Evolutionary conservation across 2,888 invertebrate genomes (phyloP).

Genomic region (Apodemia zela): DNA sequence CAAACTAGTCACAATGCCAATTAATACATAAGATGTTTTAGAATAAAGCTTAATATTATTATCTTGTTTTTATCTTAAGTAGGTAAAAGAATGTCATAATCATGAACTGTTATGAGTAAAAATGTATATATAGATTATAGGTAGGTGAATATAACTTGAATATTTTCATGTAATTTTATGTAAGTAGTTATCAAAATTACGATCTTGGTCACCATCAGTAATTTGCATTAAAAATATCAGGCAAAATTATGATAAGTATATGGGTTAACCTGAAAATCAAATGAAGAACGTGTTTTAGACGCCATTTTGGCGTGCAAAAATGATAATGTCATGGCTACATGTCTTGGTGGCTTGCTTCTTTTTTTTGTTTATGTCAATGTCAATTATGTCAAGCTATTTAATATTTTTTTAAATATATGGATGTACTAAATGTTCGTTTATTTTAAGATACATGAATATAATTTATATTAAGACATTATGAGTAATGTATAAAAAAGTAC

Average conservation of each 20-base stretch:
- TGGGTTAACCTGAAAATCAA: constrained; percentile 41
- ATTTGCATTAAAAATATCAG: constrained; percentile 57
- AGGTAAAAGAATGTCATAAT: neutral
- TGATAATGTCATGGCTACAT: constrained; percentile 55
- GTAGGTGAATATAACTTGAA: too few relatives aligned
- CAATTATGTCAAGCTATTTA: constrained; percentile 56
- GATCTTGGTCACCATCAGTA: constrained; percentile 52
- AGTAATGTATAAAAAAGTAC: too few relatives aligned
- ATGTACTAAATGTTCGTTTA: too few relatives aligned
- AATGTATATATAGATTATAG: too few relatives aligned
- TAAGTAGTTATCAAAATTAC: constrained; percentile 48
- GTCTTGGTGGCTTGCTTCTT: constrained; percentile 27
- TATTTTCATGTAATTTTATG: constrained; percentile 36
- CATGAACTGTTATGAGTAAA: too few relatives aligned
- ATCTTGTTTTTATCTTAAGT: constrained; percentile 37
- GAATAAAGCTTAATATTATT: neutral
- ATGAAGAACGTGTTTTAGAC: constrained; percentile 43
- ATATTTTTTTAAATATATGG: too few relatives aligned
- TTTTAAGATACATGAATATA: too few relatives aligned
- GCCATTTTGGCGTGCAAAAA: constrained; percentile 54
- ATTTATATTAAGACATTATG: too few relatives aligned
- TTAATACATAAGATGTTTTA: constrained; percentile 27
- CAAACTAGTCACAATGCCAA: too few relatives aligned
- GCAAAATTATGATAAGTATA: constrained; percentile 51
- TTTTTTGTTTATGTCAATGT: constrained; percentile 42